Percentiles rank a stretch among this genome's conserved stretches.
These are phyloP conservation scores for Tachuris rubrigastra DNA, from an alignment of 2,113 vertebrate species.

Conservation along the genomic window DNA sequence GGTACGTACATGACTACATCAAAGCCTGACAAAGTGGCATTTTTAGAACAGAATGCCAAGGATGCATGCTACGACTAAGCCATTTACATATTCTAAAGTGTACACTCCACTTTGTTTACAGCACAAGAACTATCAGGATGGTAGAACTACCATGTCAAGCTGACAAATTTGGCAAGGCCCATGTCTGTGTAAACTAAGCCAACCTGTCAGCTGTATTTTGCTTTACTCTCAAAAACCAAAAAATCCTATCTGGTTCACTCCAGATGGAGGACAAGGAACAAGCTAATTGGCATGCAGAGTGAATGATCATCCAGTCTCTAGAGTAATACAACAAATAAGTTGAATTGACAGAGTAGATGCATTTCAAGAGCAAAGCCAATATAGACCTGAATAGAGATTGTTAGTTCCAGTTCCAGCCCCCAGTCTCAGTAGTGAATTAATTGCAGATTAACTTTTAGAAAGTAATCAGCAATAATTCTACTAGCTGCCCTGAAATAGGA, in stretches of 20 bases:
- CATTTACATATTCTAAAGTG: accelerated
- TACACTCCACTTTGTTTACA: neutral
- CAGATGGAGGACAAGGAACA: neutral
- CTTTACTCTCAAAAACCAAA: neutral
- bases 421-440: neutral
- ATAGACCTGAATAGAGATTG: neutral
- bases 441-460: neutral
- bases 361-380: neutral
- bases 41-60: neutral
- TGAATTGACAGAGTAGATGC: neutral
- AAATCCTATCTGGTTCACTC: neutral
- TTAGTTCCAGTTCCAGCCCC: neutral
- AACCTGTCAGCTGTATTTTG: neutral
- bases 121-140: neutral
- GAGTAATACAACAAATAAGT: neutral
- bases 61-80: neutral
- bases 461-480: neutral
- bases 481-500: neutral
- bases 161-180: neutral
- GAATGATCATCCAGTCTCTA: neutral
- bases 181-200: neutral
- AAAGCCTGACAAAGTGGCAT: neutral
- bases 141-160: neutral
- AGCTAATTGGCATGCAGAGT: neutral
- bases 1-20: neutral